Evolutionary conservation across 2,113 vertebrate genomes (phyloP).

Genomic region (Gymnogyps californianus): DNA sequence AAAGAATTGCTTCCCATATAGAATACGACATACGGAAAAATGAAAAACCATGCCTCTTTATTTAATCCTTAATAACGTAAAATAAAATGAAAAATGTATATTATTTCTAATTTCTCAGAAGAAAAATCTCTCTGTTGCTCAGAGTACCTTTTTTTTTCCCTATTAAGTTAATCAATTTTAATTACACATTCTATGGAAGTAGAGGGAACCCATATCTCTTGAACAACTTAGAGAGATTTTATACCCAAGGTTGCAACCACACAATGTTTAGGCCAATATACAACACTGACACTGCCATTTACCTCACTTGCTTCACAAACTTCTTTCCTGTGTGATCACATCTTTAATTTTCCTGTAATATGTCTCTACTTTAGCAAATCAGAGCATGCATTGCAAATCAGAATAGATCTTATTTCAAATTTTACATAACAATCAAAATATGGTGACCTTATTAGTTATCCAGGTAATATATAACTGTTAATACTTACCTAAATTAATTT

Average conservation of each 20-base stretch:
- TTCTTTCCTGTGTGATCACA: not conserved
- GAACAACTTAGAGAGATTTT: not conserved
- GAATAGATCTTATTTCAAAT: not conserved
- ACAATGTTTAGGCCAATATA: not conserved
- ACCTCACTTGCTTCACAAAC: not conserved
- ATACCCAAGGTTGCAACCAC: not conserved
- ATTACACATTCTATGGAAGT: not conserved
- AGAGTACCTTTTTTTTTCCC: not conserved
- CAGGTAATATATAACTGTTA: not conserved
- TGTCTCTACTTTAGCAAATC: not conserved
- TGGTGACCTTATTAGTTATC: not conserved
- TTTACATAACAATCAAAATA: not conserved
- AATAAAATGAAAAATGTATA: not conserved
- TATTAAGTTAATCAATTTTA: not conserved
- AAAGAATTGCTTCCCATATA: not conserved
- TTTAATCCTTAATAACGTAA: not conserved
- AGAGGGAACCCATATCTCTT: not conserved
- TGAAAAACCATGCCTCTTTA: fast-evolving
- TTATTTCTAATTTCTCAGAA: not conserved
- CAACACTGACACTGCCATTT: not conserved
- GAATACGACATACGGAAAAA: not conserved
- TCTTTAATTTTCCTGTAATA: not conserved
- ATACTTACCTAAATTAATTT: not conserved
- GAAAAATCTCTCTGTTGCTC: not conserved
- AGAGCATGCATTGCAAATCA: not conserved